Conservation (phyloP, 1,140 invertebrate species). For the Tetranychus cinnabarinus region DNA sequence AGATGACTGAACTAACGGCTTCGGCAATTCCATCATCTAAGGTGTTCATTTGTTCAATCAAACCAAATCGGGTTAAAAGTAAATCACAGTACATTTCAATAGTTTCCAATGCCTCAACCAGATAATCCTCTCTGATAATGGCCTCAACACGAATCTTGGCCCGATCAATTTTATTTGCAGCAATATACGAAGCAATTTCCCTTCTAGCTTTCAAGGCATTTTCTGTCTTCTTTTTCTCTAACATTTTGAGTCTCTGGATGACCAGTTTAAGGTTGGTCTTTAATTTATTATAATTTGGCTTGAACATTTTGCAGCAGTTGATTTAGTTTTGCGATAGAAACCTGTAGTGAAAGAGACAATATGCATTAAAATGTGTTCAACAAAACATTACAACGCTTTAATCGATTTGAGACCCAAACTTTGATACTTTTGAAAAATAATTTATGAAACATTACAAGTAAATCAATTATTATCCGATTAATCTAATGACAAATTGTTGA, state of each 20-base stretch:
- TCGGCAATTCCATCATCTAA: conserved; percentile 84
- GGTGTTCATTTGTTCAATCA: conserved; percentile 92
- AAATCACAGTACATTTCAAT: conserved; percentile 98
- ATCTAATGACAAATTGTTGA: too few species aligned
- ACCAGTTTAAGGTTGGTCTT: conserved; percentile 83
- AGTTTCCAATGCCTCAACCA: conserved; percentile 93
- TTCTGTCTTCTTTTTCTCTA: conserved; percentile 97
- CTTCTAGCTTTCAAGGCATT: conserved; percentile 77
- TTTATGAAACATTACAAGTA: too few species aligned
- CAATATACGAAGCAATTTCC: conserved; percentile 92
- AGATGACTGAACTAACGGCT: conserved; percentile 82
- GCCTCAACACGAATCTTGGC: conserved; percentile 93
- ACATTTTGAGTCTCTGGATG: conserved; percentile 72
- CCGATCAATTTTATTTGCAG: conserved; percentile 51
- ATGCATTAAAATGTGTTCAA: too few species aligned
- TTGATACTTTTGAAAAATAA: too few species aligned
- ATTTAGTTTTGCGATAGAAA: too few species aligned
- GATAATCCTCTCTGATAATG: conserved; percentile 94
- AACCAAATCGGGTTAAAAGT: conserved; percentile 81
- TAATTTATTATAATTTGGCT: conserved; percentile 61
- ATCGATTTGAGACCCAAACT: too few species aligned
- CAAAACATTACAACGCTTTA: too few species aligned
- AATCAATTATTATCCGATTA: too few species aligned
- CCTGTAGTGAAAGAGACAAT: too few species aligned
- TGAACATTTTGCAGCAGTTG: too few species aligned